Percentiles rank a stretch among this genome's conserved stretches.
These are phyloP conservation scores for Macrobrachium rosenbergii DNA, from an alignment of 1,140 invertebrate species.

Conservation along the genomic window DNA sequence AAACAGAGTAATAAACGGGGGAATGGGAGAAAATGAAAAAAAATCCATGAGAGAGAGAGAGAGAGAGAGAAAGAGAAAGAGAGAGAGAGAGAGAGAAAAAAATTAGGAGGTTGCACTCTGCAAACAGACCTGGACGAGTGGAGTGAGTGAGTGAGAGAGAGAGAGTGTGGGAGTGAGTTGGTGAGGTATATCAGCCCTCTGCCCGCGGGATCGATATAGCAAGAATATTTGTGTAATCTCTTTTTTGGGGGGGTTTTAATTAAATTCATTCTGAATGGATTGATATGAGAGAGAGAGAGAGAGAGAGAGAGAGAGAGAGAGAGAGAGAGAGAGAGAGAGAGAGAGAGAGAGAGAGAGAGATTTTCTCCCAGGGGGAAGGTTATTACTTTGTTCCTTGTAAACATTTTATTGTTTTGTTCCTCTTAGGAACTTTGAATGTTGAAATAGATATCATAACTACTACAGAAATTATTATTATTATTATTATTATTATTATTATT, in stretches of 20 bases:
- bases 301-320: not conserved
- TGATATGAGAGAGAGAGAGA: not conserved
- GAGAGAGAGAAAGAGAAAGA: slow-evolving; percentile 17
- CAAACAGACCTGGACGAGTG: too few species aligned
- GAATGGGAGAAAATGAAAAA: not conserved
- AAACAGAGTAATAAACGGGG: too few species aligned
- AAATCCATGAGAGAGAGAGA: not conserved
- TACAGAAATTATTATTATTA: not conserved
- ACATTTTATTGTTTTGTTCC: not conserved
- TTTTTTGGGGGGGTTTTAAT: not conserved
- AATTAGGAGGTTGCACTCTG: not conserved
- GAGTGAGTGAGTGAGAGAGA: not conserved
- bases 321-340: slow-evolving; percentile 2
- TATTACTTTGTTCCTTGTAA: too few species aligned
- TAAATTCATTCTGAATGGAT: not conserved
- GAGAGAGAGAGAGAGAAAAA: slow-evolving; percentile 5
- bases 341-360: slow-evolving; percentile 1
- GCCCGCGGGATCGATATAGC: too few species aligned
- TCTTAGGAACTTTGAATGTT: not conserved
- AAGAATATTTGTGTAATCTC: too few species aligned
- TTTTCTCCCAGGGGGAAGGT: too few species aligned
- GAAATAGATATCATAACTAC: not conserved
- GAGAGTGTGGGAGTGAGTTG: not conserved
- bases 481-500: not conserved
- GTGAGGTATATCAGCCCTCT: not conserved